A percentile compares a stretch with the other conserved stretches of the same genome.
These are phyloP conservation scores for Oryzias melastigma DNA, from an alignment of 2,113 vertebrate genomes.

Conservation along the genomic window DNA sequence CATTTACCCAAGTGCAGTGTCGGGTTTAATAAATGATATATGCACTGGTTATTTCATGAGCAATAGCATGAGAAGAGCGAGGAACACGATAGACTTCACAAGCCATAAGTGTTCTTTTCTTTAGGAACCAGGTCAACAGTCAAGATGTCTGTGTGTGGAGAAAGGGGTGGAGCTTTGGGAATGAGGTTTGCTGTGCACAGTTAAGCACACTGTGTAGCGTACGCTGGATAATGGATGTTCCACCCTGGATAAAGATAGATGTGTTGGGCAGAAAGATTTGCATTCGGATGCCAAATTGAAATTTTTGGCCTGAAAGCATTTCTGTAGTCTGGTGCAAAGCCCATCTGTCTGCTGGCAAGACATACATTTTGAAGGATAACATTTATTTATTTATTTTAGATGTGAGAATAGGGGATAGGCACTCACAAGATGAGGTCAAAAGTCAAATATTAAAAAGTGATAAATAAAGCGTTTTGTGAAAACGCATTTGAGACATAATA, in stretches of 20 bases:
- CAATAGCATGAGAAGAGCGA: constrained; percentile 30
- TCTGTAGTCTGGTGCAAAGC: constrained; percentile 7
- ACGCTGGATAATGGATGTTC: constrained; percentile 20
- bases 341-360: constrained; percentile 17
- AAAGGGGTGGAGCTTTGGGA: constrained; percentile 11
- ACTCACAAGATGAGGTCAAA: constrained; percentile 6
- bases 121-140: constrained; percentile 59
- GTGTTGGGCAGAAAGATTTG: constrained; percentile 2
- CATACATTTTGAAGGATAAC: constrained; percentile 3
- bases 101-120: constrained; percentile 47
- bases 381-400: neutral
- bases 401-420: neutral
- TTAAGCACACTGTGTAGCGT: constrained; percentile 11
- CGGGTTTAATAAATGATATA: constrained; percentile 73
- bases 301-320: constrained; percentile 9
- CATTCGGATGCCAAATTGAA: constrained; percentile 2
- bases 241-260: neutral
- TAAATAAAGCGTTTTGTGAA: neutral
- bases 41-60: constrained; percentile 27
- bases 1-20: constrained; percentile 66
- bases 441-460: constrained; percentile 6
- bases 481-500: neutral
- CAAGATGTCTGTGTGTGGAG: constrained; percentile 27
- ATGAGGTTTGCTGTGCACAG: constrained; percentile 15
- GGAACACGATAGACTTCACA: constrained; percentile 40